Base-by-base conservation (phyloP, 2,888 invertebrate genomes). In the Apodemia duryi region DNA sequence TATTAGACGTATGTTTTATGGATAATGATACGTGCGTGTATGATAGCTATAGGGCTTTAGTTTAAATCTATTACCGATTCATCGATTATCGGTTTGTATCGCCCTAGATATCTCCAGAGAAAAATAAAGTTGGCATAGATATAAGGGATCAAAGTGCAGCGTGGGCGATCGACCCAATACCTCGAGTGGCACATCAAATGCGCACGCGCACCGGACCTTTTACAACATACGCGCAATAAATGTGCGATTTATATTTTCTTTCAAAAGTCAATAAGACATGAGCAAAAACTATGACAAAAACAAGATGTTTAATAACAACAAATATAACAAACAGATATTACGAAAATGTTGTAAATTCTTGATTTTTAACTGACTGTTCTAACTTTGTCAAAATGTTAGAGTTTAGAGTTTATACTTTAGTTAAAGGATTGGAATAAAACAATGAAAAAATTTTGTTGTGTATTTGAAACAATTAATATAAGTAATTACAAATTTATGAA, bases 151-250 rank as follows among this genome's bases (percentile, higher is more conserved):
- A 90, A 90, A 89, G 90, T 89, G 88, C 88, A 79, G 83, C 83
- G 90, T 90, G 88, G 90, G 90, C 88, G 89, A 83, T 76, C 85
- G 90, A 85, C 89, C 89, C 82, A 88, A 91, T 90, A 90, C 91
- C 88, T 77, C 84, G 77, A 77, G 77, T 79, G 74, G 77, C 76
- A 75, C 77, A 76, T 76, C 79, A 78, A 73, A 78, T 79, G 84
- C 86, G 84, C 85, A 79, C 79, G 83, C 87, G 85, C 83, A 81
- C 74, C 81, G 80, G 81, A 82, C 84, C 88, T 86, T 85, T 84
- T 80, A 80, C 80, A 79, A 74, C 80, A 77, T 78, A 77, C 76
- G 66, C 64, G 69, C 65, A 69, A 69, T 73, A 71, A 71, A 62
- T 70, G 32, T 60, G 35, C 60, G 60, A 7, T 32, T 21, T 49